Base-by-base conservation (phyloP, 2,797 vertebrate species). In the Lepilemur septentrionalis region DNA sequence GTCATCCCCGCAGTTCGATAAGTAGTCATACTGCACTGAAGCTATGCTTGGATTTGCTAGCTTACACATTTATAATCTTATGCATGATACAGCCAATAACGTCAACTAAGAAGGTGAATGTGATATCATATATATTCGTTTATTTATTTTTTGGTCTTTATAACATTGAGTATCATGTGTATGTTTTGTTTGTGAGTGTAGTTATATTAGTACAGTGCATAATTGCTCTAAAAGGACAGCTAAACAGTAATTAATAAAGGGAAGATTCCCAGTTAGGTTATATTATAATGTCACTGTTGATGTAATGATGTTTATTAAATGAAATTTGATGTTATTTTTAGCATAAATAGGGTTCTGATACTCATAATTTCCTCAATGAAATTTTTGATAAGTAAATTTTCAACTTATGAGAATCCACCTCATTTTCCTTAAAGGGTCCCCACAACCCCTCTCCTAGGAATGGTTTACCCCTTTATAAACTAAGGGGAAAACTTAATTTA, bases 401-500 rank as follows among this genome's bases (percentile, higher is more conserved):
- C 65, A 63, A 28, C n/a, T 76, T 69, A 85, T 3, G 59, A 67
- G 25, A 59, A 90, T 55, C 4, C 4, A 41, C 55, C 82, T 12
- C 1, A 81, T 81, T 91, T 93, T 87, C 61, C 50, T 85, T 61
- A 65, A 72, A 78, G 50, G 1, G 1, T 18, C 13, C 28, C 3
- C 28, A 15, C 11, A 17, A 4, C 1, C 30, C 41, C 14, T 9
- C 14, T 59, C 25, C 23, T 28, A 57, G 57, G 43, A 52, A 63
- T 35, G 14, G 52, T 11, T 52, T 65, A 48, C 32, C 28, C 32
- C 28, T 72, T 94, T 14, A 41, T 32, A 96, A 83, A 61, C 41
- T 38, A 35, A 72, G 20, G 30, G 48, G 14, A 84, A 94, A 86
- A 88, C 5, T 43, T 38, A 88, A 75, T 84, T 88, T 95, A 81